Base-by-base conservation (phyloP, 1,140 invertebrate genomes). In the Papilio dardanus region DNA sequence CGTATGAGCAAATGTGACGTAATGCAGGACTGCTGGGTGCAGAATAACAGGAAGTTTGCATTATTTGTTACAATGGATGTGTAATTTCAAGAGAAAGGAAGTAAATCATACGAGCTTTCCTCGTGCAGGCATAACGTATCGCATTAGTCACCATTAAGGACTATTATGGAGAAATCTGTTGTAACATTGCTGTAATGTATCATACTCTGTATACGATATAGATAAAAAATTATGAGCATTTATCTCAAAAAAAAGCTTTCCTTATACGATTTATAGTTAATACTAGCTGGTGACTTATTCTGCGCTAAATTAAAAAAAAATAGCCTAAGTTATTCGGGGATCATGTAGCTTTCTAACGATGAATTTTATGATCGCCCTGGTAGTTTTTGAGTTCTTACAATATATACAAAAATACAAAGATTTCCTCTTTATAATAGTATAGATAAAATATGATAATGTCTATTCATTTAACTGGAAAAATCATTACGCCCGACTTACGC, bases 141-240 rank as follows among this genome's bases (percentile, higher is more conserved):
- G 54, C 54, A 58, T 58, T 58, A 58, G 21, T 58, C 54, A 58
- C 54, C 54, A 58, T 58, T 58, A 58, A 58, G 54, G 54, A 58
- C 24, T 58, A 58, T 58, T 58, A 58, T 58, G 54, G 54, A 14
- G 54, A 58, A 58, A 58, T 58, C 54, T 58, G 21, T 58, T 28
- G 21, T 58, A 58, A 28, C 54, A 58, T 58, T 14, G 54, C 54
- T 12, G 54, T 58, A 58, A 58, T 58, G 54, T 58, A 58, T 58
- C 54, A 28, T 58, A 12, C 14, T 14, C 54, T 3, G 21, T 19
- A n/a, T 58, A 58, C 24, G 21, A 12, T 58, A 14, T 14, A 58
- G 24, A 58, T 28, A 58, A 28, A 50, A 50, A 50, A 50, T 28
- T 28, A 28, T 4, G 10, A 16, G 6, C 19, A 21, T 10, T 54